Base-by-base conservation (phyloP, 2,113 vertebrate species). In the Galemys pyrenaicus region DNA sequence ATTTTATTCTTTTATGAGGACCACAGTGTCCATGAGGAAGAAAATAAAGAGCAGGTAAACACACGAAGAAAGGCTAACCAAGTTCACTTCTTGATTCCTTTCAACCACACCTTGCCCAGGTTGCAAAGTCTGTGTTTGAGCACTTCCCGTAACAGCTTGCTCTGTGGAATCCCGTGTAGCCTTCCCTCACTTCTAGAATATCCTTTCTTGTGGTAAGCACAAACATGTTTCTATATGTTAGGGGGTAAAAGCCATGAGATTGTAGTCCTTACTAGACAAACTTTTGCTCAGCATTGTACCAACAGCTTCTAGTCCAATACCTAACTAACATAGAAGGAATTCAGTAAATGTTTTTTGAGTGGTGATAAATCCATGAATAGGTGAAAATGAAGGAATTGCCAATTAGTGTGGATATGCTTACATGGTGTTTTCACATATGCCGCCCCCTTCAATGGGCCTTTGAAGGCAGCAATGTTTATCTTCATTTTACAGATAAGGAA, bases 401-500 rank as follows among this genome's bases (percentile, higher is more conserved):
- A 58, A 2, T 11, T 35, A 92, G 20, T 16, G 32, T 1, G 5
- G 2, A 0, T 84, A 7, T 44, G 37, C 16, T 44, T 41, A 4
- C 58, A 39, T 15, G 16, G 16, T 82, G 20, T 1, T 82, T 87
- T 91, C 30, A 49, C 28, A 9, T 24, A 51, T 3, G 24, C n/a
- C 54, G 32, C 13, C 44, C 81, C 16, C 5, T 6, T 16, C 37
- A 35, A 0, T 32, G 46, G 41, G 7, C 32, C 70, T 86, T 24
- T 44, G 26, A 83, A 79, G 5, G 19, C 51, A 46, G 26, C 6
- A 35, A 9, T 54, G 26, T 46, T 89, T 82, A 70, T 56, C 37
- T 78, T 49, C 17, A 74, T 73, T 92, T 94, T 89, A 77, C 32
- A 75, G 28, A 19, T 77, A 75, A 87, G 30, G 73, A 86, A 84